Evolutionary conservation across 2,797 vertebrate species (phyloP).

Genomic region (Podargus strigoides): DNA sequence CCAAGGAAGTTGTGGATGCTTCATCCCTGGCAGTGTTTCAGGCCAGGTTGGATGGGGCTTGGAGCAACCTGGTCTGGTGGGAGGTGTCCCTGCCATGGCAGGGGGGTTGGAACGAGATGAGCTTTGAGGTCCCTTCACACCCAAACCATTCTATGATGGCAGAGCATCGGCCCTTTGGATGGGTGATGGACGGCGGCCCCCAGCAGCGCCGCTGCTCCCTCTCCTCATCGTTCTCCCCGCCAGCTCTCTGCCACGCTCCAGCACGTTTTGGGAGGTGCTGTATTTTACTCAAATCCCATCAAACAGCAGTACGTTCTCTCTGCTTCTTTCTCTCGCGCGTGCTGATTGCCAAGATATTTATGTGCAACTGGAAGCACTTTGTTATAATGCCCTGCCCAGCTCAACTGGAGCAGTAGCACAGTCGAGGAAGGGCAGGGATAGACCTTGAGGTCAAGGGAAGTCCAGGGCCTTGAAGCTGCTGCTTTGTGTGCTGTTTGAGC

Average conservation of each 20-base stretch:
- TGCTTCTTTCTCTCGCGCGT: constrained; percentile 19
- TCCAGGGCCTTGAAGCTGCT: accelerated
- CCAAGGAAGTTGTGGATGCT: too few relatives aligned
- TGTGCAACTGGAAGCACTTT: background rate
- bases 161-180: too few relatives aligned
- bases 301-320: background rate
- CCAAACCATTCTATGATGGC: too few relatives aligned
- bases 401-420: accelerated
- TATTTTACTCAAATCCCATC: constrained; percentile 19
- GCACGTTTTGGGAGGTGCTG: constrained; percentile 4
- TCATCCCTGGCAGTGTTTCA: too few relatives aligned
- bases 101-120: too few relatives aligned
- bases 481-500: background rate
- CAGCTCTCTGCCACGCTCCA: background rate
- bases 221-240: background rate
- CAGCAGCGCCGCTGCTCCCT: background rate
- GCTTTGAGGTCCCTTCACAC: too few relatives aligned
- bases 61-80: too few relatives aligned
- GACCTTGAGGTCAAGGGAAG: background rate
- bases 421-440: background rate
- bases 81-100: too few relatives aligned
- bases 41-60: too few relatives aligned
- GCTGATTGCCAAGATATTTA: constrained; percentile 41
- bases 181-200: background rate
- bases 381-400: background rate